These are phyloP conservation scores for Fratercula arctica DNA, from an alignment of 2,797 vertebrate species.

Conservation along the genomic window DNA sequence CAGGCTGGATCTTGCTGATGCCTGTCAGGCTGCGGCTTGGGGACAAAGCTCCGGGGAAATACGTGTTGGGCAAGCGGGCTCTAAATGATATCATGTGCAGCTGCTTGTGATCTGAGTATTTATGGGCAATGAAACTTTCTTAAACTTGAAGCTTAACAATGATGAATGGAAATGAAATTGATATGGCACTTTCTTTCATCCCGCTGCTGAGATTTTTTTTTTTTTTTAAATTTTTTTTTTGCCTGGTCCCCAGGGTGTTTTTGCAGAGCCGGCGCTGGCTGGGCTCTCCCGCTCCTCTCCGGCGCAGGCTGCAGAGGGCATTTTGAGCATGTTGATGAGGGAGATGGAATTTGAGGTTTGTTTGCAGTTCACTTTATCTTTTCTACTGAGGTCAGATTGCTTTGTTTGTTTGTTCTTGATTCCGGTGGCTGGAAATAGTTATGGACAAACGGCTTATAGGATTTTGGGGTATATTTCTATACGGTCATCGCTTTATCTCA, in stretches of 20 bases:
- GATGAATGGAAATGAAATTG: conserved; percentile 48
- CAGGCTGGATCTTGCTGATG: conserved; percentile 66
- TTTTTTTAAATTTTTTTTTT: too few species aligned
- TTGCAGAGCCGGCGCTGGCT: background rate
- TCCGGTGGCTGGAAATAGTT: conserved; percentile 4
- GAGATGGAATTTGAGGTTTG: background rate
- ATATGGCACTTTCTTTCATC: conserved; percentile 46
- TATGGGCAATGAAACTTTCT: conserved; percentile 60
- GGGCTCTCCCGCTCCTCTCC: background rate
- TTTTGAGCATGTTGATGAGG: conserved; percentile 5
- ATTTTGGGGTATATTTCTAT: conserved; percentile 6
- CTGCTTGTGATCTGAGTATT: conserved; percentile 57
- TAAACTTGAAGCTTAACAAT: background rate
- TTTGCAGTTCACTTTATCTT: conserved; percentile 56
- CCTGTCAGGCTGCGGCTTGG: conserved; percentile 75
- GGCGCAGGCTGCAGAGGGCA: background rate
- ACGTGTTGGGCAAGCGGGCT: background rate
- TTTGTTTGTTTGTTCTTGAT: conserved; percentile 41
- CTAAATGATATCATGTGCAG: conserved; percentile 67
- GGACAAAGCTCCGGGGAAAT: conserved; percentile 64
- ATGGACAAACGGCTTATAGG: conserved; percentile 19
- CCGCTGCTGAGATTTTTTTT: background rate
- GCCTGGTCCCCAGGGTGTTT: background rate
- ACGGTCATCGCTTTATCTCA: background rate
- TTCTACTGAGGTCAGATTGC: conserved; percentile 11